phyloP scores from a whole-genome alignment of 1,140 invertebrate species.

The Tachypleus tridentatus region DNA sequence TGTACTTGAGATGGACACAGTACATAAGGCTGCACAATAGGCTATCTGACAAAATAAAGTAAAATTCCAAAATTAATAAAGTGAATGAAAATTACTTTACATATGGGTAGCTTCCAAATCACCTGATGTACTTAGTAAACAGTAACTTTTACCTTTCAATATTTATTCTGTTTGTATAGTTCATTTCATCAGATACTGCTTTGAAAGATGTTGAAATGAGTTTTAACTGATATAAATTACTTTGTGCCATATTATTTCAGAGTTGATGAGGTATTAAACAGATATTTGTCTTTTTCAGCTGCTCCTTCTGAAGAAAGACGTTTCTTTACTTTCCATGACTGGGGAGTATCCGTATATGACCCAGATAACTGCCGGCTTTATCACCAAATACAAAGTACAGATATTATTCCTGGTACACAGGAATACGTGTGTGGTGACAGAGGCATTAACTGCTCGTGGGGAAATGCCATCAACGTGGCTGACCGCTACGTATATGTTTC shows the following conservation, averaged over 20 bases:
- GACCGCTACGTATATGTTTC: slow-evolving; percentile 60
- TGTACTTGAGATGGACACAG: too few relatives aligned
- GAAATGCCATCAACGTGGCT: slow-evolving; percentile 55
- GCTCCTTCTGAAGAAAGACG: slow-evolving; percentile 48
- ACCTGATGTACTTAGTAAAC: too few relatives aligned
- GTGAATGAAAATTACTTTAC: too few relatives aligned
- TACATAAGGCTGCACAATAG: too few relatives aligned
- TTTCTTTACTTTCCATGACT: slow-evolving; percentile 64
- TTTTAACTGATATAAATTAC: too few relatives aligned
- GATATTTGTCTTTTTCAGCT: slow-evolving; percentile 33
- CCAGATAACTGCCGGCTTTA: slow-evolving; percentile 55
- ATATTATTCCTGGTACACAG: slow-evolving; percentile 59
- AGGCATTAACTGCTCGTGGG: slow-evolving; percentile 53
- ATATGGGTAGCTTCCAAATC: too few relatives aligned
- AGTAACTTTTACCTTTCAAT: too few relatives aligned
- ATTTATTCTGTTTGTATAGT: too few relatives aligned
- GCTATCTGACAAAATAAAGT: too few relatives aligned
- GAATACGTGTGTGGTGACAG: slow-evolving; percentile 58
- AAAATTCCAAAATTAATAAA: too few relatives aligned
- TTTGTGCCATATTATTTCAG: neutral
- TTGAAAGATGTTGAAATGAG: too few relatives aligned
- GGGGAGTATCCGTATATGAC: slow-evolving; percentile 61
- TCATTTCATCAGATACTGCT: too few relatives aligned
- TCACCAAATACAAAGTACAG: slow-evolving; percentile 56
- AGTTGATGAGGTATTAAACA: neutral